These are phyloP conservation scores for Lordiphosa fenestrarum DNA, from an alignment of 2,888 invertebrate genomes.

Conservation along the genomic window DNA sequence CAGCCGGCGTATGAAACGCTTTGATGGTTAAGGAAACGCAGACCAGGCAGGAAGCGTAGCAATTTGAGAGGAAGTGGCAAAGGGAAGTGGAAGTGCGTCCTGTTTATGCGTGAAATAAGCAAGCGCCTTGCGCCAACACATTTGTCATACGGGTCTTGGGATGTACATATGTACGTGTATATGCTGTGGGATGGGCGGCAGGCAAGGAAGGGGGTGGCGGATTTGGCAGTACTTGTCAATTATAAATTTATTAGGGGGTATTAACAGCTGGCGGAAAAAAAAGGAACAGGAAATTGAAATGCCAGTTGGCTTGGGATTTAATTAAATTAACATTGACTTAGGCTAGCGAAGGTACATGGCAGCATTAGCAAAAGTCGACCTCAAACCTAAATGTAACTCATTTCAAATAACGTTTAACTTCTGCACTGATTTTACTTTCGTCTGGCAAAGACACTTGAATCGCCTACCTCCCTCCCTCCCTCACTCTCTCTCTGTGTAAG, in stretches of 20 bases:
- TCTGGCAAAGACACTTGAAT: constrained; percentile 23
- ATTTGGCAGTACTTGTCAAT: constrained; percentile 3
- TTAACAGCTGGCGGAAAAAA: not conserved
- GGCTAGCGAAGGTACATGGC: not conserved
- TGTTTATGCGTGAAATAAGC: constrained; percentile 64
- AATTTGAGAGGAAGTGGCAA: constrained; percentile 49
- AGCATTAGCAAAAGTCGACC: not conserved
- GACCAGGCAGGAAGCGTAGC: constrained; percentile 49
- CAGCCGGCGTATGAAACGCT: constrained; percentile 18
- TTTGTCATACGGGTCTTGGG: constrained; percentile 42
- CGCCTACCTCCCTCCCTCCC: not conserved
- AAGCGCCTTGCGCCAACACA: constrained; percentile 35
- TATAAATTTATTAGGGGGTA: constrained; percentile 8
- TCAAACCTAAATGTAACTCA: constrained; percentile 15
- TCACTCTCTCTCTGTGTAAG: not conserved
- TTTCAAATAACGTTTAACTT: constrained; percentile 34
- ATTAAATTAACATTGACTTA: too few relatives aligned
- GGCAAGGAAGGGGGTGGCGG: not conserved
- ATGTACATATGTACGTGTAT: constrained; percentile 1
- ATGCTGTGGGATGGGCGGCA: not conserved
- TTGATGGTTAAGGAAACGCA: constrained; percentile 9
- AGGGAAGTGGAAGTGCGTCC: constrained; percentile 48
- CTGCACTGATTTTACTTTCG: constrained; percentile 47
- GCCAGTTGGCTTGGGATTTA: not conserved
- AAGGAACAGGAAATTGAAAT: not conserved